Percentiles rank a stretch among this genome's conserved stretches.
Evolutionary conservation across 2,888 invertebrate species (phyloP).

Genomic region (Busseola fusca): DNA sequence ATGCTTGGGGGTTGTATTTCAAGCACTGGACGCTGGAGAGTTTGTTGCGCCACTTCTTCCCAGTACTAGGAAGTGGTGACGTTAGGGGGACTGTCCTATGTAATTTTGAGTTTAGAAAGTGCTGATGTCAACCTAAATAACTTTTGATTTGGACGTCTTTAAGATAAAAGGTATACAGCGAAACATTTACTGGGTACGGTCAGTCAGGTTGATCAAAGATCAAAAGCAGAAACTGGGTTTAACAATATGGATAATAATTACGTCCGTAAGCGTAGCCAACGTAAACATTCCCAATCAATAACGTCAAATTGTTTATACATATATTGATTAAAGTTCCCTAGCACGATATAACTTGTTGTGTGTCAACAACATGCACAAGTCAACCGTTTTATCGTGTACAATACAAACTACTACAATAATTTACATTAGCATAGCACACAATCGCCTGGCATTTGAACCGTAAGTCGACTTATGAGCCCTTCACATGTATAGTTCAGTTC

Average conservation of each 20-base stretch:
- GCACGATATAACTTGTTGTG: constrained; percentile 14
- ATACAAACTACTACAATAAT: constrained; percentile 14
- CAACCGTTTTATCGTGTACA: constrained; percentile 16
- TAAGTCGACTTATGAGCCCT: constrained; percentile 32
- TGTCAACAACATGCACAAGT: constrained; percentile 22
- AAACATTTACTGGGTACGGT: not conserved
- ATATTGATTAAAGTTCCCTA: constrained; percentile 2
- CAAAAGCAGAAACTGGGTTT: not conserved
- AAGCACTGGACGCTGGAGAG: not conserved
- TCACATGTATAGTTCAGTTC: constrained; percentile 26
- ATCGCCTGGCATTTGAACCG: constrained; percentile 37
- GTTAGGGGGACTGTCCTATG: not conserved
- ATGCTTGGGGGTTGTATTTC: not conserved
- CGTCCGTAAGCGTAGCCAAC: not conserved
- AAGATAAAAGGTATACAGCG: too few species aligned
- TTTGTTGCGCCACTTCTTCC: not conserved
- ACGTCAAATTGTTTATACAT: constrained; percentile 7
- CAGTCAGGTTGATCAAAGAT: not conserved
- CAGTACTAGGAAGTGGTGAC: not conserved
- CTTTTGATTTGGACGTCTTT: not conserved
- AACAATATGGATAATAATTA: not conserved
- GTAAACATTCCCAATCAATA: constrained; percentile 13
- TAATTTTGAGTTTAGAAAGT: not conserved
- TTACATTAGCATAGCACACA: constrained; percentile 23
- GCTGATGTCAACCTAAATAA: not conserved